Evolutionary conservation across 2,797 vertebrate genomes (phyloP).

Genomic region (Serranus cabrilla): DNA sequence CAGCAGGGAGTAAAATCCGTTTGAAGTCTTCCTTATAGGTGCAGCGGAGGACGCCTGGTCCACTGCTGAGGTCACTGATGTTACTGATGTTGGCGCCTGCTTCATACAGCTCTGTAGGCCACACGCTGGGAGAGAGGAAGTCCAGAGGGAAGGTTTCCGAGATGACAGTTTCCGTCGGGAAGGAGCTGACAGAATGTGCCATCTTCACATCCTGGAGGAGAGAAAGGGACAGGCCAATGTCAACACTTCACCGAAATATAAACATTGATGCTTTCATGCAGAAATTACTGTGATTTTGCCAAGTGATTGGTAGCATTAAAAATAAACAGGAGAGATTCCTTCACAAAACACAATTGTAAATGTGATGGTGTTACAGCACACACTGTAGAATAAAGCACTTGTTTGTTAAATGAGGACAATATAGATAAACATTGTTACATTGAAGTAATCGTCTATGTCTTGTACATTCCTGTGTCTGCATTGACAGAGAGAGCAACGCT

Average conservation of each 20-base stretch:
- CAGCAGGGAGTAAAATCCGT: slow-evolving; percentile 89
- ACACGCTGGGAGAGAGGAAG: slow-evolving; percentile 11
- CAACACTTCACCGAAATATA: neutral
- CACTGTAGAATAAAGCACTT: neutral
- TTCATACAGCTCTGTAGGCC: slow-evolving; percentile 33
- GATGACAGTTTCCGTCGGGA: slow-evolving; percentile 48
- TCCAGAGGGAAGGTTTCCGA: slow-evolving; percentile 30
- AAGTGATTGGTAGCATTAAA: neutral
- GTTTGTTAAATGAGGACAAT: neutral
- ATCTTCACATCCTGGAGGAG: slow-evolving; percentile 75
- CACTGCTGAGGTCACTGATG: slow-evolving; percentile 24
- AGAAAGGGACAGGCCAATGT: slow-evolving; percentile 22
- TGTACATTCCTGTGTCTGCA: neutral
- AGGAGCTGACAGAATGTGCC: slow-evolving; percentile 47
- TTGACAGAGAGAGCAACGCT: neutral
- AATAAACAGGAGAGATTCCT: neutral
- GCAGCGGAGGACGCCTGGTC: slow-evolving; percentile 76
- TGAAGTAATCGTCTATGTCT: neutral
- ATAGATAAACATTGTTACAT: neutral
- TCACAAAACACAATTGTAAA: neutral
- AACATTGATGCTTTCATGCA: neutral
- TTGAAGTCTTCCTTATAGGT: slow-evolving; percentile 96
- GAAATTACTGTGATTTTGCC: neutral
- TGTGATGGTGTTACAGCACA: neutral
- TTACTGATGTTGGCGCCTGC: neutral